Evolutionary conservation across 2,797 vertebrate species (phyloP), one percentile per base, ranked within the genome.

Genomic region (Hippoglossus hippoglossus): DNA sequence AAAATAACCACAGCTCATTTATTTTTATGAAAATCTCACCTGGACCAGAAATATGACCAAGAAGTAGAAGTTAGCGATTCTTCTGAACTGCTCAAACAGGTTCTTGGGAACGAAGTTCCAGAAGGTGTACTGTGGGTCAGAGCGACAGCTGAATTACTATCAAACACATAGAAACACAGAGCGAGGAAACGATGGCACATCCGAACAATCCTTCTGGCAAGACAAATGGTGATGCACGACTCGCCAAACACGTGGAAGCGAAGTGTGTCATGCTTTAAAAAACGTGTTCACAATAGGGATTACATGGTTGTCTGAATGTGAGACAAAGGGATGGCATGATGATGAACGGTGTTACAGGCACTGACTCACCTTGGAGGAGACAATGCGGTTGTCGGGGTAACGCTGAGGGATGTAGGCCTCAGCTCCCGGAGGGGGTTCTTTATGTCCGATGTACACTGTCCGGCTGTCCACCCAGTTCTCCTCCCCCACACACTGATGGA

Each of bases 91-190:
- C 82, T 99, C 98, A 89, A 99, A 99, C 82, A 99, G 83, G 86
- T 99, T 99, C 94, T 99, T 99, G 76, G 98, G 98, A 71, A 99
- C 89, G 88, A 99, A 99, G 94, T 97, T 99, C 98, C 98, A 99
- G 86, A 97, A 98, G 0, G 98, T 99, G 64, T 99, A 99, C 98
- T 99, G 90, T 44, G 73, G 63, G 50, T 68, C 11, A 77, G 64
- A 87, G 61, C 0, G 65, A 79, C 61, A 59, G 51, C 36, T 28
- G 53, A 13, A 46, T 53, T 56, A 86, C n/a, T 21, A 44, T 28
- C 36, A 80, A 24, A 58, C 50, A 34, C 6, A 39, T n/a, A n/a
- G 31, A 26, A 67, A 63, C 24, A 65, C 18, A 69, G 13, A 16
- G 44, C 24, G 22, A 19, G 36, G 36, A 58, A 58, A 82, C 60